Conservation (phyloP, 1,140 invertebrate genomes). For the Saccostrea echinata region DNA sequence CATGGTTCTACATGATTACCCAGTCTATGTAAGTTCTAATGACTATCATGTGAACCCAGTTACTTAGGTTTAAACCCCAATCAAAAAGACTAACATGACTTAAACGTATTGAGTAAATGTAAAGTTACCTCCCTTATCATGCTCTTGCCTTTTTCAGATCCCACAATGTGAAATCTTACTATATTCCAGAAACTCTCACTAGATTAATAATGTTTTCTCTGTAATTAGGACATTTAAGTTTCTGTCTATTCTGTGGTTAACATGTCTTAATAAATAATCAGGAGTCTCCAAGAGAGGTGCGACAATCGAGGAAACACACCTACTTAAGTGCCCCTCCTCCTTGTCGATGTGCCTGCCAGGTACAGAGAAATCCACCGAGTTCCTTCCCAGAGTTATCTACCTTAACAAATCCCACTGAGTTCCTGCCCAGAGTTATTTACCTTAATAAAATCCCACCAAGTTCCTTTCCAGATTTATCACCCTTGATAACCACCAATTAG, state of each 20-base stretch:
- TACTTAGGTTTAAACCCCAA: not conserved
- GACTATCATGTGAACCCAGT: not conserved
- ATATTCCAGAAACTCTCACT: not conserved
- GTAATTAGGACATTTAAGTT: not conserved
- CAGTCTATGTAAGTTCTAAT: constrained; percentile 61
- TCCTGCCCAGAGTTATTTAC: not conserved
- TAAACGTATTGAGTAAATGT: not conserved
- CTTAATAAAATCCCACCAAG: not conserved
- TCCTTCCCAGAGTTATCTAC: not conserved
- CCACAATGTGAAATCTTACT: not conserved
- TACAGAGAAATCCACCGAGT: not conserved
- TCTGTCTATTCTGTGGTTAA: not conserved
- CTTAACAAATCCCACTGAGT: not conserved
- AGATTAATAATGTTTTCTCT: not conserved
- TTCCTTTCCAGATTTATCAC: not conserved
- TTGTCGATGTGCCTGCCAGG: not conserved
- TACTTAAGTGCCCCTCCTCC: not conserved
- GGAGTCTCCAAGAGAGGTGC: constrained; percentile 8
- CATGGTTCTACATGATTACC: constrained; percentile 71
- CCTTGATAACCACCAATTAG: too few relatives aligned
- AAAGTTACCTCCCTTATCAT: not conserved
- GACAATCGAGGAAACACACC: not conserved
- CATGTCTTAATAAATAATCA: constrained; percentile 7
- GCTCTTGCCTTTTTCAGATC: not conserved
- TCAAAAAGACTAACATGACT: too few relatives aligned